These are phyloP conservation scores for Nicator chloris DNA, from an alignment of 2,113 vertebrate genomes.

Conservation along the genomic window DNA sequence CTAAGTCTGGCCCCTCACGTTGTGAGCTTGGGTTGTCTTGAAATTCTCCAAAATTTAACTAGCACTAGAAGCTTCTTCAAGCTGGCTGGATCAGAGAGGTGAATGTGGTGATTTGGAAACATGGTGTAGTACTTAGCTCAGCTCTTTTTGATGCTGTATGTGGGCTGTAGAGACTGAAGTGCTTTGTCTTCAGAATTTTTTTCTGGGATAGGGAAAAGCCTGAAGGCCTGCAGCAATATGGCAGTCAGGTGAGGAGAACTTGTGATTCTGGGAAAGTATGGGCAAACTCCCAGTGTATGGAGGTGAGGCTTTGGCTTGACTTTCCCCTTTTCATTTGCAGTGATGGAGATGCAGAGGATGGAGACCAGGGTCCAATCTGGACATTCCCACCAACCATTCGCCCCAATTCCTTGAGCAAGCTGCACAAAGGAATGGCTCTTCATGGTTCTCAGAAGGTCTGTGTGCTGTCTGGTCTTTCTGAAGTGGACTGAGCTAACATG, in stretches of 20 bases:
- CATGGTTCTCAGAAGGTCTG: constrained; percentile 82
- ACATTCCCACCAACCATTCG: constrained; percentile 93
- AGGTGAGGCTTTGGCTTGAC: not conserved
- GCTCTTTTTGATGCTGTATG: not conserved
- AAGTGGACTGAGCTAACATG: not conserved
- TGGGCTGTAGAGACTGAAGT: not conserved
- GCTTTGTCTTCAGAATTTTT: not conserved
- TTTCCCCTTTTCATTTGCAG: constrained; percentile 57
- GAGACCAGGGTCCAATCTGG: constrained; percentile 89
- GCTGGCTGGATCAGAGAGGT: not conserved
- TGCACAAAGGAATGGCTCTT: constrained; percentile 85
- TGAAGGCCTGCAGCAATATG: not conserved
- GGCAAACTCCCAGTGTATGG: fast-evolving
- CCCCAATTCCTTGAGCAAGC: constrained; percentile 84
- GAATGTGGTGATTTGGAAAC: not conserved
- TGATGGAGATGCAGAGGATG: constrained; percentile 87
- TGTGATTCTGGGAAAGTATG: not conserved
- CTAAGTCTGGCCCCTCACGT: not conserved
- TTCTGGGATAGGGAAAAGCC: not conserved
- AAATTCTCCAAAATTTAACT: not conserved
- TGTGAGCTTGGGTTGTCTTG: not conserved
- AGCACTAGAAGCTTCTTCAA: not conserved
- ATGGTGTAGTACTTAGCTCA: not conserved
- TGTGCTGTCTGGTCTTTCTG: not conserved
- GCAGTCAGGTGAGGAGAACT: not conserved